These are phyloP conservation scores for Elegia similella DNA, from an alignment of 2,888 invertebrate genomes.

Conservation along the genomic window DNA sequence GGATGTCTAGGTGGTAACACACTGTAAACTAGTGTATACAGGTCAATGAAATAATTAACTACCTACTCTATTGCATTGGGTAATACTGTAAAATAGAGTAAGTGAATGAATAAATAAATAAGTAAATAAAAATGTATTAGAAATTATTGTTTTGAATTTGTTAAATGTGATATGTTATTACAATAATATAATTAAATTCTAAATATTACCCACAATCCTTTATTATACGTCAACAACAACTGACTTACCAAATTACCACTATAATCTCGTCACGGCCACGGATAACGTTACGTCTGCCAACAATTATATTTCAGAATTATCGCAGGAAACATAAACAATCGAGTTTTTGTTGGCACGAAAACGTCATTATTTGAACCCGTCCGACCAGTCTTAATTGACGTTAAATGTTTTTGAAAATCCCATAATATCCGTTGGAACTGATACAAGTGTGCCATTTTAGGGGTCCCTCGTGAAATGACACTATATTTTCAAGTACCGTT, in stretches of 20 bases:
- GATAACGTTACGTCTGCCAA: constrained; percentile 12
- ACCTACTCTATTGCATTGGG: too few species aligned
- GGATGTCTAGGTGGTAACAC: too few species aligned
- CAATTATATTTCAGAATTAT: constrained; percentile 16
- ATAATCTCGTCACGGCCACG: constrained; percentile 6
- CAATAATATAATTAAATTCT: too few species aligned
- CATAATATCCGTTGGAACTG: constrained; percentile 18
- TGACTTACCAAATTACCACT: not conserved
- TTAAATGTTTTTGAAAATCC: constrained; percentile 33
- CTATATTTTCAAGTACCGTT: not conserved
- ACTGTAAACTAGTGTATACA: too few species aligned
- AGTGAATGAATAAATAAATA: too few species aligned
- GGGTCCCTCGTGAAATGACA: not conserved
- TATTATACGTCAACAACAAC: too few species aligned
- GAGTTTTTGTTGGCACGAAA: constrained; percentile 5
- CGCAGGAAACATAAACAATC: constrained; percentile 24
- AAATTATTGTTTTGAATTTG: too few species aligned
- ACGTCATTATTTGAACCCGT: constrained; percentile 27
- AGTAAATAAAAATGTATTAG: too few species aligned
- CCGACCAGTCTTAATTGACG: constrained; percentile 38
- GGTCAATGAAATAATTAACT: too few species aligned
- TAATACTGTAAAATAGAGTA: too few species aligned
- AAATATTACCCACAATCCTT: too few species aligned
- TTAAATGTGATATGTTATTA: too few species aligned
- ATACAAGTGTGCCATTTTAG: not conserved